phyloP scores from a whole-genome alignment of 2,797 vertebrate genomes.

The Mastacembelus armatus region DNA sequence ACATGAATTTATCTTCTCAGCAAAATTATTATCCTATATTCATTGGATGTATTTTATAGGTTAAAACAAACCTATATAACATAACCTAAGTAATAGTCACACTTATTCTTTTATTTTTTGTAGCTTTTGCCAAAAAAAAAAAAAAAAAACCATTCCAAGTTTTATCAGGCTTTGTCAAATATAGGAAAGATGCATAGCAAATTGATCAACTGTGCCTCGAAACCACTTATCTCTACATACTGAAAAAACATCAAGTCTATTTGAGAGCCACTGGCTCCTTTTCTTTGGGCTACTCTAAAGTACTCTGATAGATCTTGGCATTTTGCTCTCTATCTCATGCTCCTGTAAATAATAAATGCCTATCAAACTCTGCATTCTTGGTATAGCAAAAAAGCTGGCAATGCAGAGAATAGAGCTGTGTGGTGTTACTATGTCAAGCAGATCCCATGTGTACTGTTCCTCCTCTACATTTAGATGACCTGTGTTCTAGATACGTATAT shows the following conservation, averaged over 20 bases:
- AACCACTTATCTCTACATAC: constrained; percentile 52
- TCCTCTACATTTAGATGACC: constrained; percentile 64
- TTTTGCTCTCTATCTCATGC: constrained; percentile 73
- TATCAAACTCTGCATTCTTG: constrained; percentile 67
- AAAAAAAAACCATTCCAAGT: constrained; percentile 40
- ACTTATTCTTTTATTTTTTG: constrained; percentile 9
- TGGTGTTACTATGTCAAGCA: constrained; percentile 61
- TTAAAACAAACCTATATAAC: constrained; percentile 9
- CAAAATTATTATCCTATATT: not conserved
- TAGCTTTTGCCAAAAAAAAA: constrained; percentile 59
- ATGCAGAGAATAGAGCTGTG: constrained; percentile 51
- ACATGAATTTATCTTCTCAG: constrained; percentile 23
- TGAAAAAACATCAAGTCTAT: constrained; percentile 61
- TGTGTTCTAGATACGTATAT: constrained; percentile 64
- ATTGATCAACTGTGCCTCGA: constrained; percentile 76
- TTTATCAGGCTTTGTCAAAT: constrained; percentile 56
- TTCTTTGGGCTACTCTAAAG: constrained; percentile 53
- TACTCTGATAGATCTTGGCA: constrained; percentile 69
- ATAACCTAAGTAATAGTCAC: not conserved
- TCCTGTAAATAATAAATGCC: constrained; percentile 83
- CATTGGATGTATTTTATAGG: not conserved
- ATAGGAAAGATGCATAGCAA: constrained; percentile 63
- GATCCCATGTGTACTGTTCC: constrained; percentile 66
- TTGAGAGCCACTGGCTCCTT: constrained; percentile 47
- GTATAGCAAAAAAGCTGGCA: constrained; percentile 56